A percentile compares a stretch with the other conserved stretches of the same genome.
phyloP scores from a whole-genome alignment of 2,888 invertebrate species.

The Drosophila demipolita region DNA sequence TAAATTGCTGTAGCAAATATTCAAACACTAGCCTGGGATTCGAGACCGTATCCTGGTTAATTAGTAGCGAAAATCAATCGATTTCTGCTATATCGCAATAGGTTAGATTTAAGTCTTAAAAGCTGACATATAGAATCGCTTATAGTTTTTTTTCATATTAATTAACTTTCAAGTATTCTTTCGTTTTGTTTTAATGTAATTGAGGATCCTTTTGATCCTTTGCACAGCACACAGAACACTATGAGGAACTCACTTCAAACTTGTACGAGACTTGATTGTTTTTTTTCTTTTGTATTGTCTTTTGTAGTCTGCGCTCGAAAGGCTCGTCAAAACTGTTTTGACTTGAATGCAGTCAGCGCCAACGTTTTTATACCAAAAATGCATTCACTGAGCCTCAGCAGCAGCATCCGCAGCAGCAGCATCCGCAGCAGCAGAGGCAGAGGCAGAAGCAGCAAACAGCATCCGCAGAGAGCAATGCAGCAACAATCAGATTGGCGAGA shows the following conservation, averaged over 20 bases:
- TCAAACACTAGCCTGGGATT: not conserved
- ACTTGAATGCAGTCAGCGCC: slow-evolving; percentile 64
- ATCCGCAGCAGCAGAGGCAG: slow-evolving; percentile 7
- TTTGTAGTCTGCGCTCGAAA: slow-evolving; percentile 70
- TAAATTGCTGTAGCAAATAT: not conserved
- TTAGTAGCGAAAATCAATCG: not conserved
- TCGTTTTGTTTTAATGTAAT: not conserved
- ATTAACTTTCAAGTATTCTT: not conserved
- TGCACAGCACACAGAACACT: slow-evolving; percentile 19
- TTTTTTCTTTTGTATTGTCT: not conserved
- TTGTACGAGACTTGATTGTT: slow-evolving; percentile 59
- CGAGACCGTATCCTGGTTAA: not conserved
- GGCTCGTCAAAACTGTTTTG: slow-evolving; percentile 82
- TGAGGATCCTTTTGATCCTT: slow-evolving; percentile 24
- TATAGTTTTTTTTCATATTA: not conserved
- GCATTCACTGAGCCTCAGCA: slow-evolving; percentile 60
- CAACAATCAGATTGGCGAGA: slow-evolving; percentile 34
- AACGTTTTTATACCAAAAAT: slow-evolving; percentile 82
- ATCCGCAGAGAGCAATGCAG: slow-evolving; percentile 57
- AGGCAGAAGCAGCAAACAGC: slow-evolving; percentile 28
- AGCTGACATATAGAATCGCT: not conserved
- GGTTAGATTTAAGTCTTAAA: not conserved
- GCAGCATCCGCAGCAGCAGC: slow-evolving; percentile 26
- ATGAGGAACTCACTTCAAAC: slow-evolving; percentile 58
- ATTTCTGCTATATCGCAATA: not conserved